A percentile compares a stretch with the other conserved stretches of the same genome.
phyloP scores from a whole-genome alignment of 1,140 invertebrate genomes.

The Zaprionus africanus region DNA sequence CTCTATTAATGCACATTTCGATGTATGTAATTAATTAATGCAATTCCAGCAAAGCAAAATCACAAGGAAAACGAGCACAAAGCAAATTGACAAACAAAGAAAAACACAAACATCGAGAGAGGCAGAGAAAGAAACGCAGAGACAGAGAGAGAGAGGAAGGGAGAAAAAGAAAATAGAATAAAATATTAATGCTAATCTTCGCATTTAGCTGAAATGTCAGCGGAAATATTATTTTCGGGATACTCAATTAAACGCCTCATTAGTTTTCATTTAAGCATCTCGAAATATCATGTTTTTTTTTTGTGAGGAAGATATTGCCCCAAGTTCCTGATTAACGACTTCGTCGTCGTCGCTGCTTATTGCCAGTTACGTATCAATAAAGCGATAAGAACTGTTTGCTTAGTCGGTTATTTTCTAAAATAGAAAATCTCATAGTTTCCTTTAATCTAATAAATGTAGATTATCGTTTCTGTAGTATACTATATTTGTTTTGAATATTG shows the following conservation, averaged over 20 bases:
- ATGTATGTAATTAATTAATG: constrained; percentile 79
- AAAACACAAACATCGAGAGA: constrained; percentile 21
- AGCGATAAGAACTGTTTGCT: constrained; percentile 30
- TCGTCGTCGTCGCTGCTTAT: constrained; percentile 16
- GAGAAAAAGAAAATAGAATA: constrained; percentile 3
- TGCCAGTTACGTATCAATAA: constrained; percentile 33
- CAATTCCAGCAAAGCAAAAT: constrained; percentile 57
- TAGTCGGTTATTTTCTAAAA: background rate
- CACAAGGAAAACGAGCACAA: constrained; percentile 42
- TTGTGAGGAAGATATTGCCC: constrained; percentile 1
- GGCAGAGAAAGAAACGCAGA: background rate
- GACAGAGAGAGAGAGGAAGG: background rate
- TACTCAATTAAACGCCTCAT: constrained; percentile 11
- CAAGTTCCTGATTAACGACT: constrained; percentile 24
- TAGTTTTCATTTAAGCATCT: constrained; percentile 14
- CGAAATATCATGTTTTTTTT: constrained; percentile 27
- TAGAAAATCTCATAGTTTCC: background rate
- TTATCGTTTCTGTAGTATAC: background rate
- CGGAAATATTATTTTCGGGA: constrained; percentile 1
- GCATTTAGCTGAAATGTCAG: constrained; percentile 57
- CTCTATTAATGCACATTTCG: constrained; percentile 68
- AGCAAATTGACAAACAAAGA: constrained; percentile 35
- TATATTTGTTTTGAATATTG: background rate
- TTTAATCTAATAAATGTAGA: background rate
- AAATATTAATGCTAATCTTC: constrained; percentile 56